Percentiles rank a stretch among this genome's conserved stretches.
Evolutionary conservation across 1,140 invertebrate species (phyloP).

Genomic region (Cydia splendana): DNA sequence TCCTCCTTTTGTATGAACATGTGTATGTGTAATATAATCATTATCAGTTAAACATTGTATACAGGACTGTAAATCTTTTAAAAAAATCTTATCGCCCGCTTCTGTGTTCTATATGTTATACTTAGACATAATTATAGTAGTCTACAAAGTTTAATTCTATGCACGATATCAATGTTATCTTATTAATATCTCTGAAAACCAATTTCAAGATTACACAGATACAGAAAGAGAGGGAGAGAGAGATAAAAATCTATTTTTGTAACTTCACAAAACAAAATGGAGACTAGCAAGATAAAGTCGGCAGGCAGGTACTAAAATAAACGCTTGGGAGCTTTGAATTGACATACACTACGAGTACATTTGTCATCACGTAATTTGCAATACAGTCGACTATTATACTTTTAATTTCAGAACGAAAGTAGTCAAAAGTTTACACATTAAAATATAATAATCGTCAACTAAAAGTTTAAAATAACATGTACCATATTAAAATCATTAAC

Average conservation of each 20-base stretch:
- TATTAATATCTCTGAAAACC: not conserved
- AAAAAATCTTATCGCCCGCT: too few relatives aligned
- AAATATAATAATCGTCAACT: too few relatives aligned
- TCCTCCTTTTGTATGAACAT: too few relatives aligned
- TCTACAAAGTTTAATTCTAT: not conserved
- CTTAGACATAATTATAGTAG: not conserved
- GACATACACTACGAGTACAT: not conserved
- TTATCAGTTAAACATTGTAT: too few relatives aligned
- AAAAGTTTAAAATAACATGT: too few relatives aligned
- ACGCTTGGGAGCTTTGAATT: not conserved
- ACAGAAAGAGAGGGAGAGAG: not conserved
- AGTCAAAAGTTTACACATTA: too few relatives aligned
- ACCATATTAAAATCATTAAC: too few relatives aligned
- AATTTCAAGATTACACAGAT: too few relatives aligned
- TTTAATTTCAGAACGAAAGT: not conserved
- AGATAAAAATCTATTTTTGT: constrained; percentile 6
- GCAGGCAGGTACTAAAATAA: not conserved
- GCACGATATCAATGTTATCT: not conserved
- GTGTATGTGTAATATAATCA: too few relatives aligned
- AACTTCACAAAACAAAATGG: constrained; percentile 7
- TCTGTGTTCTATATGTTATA: too few relatives aligned
- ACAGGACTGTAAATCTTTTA: too few relatives aligned
- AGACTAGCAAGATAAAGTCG: constrained; percentile 3
- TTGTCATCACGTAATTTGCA: not conserved
- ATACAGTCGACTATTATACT: not conserved